Evolutionary conservation across 2,113 vertebrate genomes (phyloP), one percentile per base, ranked within the genome.

Genomic region (Corynorhinus townsendii): DNA sequence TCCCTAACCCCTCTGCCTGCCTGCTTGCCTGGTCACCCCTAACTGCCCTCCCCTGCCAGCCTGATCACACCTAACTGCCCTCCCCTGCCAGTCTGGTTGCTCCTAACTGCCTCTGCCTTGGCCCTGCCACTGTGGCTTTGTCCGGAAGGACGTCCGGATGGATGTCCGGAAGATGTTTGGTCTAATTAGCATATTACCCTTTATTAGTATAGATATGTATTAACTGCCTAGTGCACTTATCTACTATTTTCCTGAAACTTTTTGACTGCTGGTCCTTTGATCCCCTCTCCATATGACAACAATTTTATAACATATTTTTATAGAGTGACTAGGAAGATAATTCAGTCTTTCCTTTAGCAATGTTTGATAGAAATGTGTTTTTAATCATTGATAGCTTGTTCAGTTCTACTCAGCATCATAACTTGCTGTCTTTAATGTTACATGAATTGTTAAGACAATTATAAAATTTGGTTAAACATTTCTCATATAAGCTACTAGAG

Each of bases 351-450:
- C 35, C 56, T 54, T 86, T 86, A 59, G 14, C 38, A 85, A 93
- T 30, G 1, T 73, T 93, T 96, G 49, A 66, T 33, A 3, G 33
- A 93, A 91, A 72, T 92, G 9, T 62, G 43, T 20, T 82, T 82
- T 82, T 54, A 94, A 92, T 87, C 54, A 71, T 49, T 89, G 43
- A 43, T 56, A 11, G n/a, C 59, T 93, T 86, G 33, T 76, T 96
- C 68, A 35, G 3, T 89, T 90, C 79, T 73, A 80, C 87, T 85
- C 9, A n/a, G 11, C 11, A 85, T 66, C 59, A 56, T 76, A 43
- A 75, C 43, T 52, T 38, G 11, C 59, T 66, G 10, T 52, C 10
- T 54, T 20, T 35, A 81, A 89, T 40, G 4, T 76, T 26, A 14
- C 43, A 20, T 68, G 72, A 72, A 69, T 54, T 76, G 33, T 64